Evolutionary conservation across 2,888 invertebrate genomes (phyloP), one percentile per base, ranked within the genome.

Genomic region (Lepeophtheirus nordmannii): DNA sequence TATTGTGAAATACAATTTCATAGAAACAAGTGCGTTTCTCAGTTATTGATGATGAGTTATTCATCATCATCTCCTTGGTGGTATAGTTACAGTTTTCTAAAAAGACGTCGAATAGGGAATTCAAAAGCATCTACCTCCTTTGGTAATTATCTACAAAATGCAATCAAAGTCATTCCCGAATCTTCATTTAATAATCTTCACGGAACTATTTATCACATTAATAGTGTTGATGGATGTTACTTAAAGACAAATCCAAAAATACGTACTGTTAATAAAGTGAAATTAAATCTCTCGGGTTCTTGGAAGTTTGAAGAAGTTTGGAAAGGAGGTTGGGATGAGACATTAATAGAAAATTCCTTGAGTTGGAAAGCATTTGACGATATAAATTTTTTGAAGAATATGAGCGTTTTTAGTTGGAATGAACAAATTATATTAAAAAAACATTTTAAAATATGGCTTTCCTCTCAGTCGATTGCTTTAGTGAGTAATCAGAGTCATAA

Each of bases 301-400:
- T 65, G 65, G 65, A 65, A 10, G n/a, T n/a, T 17, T 12, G 37
- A 30, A 10, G 65, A 65, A n/a, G 65, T 65, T 17, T 65, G 65
- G 65, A 58, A 58, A 38, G 65, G 62, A 37, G 62, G 65, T 1
- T 65, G 65, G 65, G 65, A 65, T 22, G 14, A 30, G 7, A 30
- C 30, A 30, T 30, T 37, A 1, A 53, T 22, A 2, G 23, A 37
- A 11, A 20, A 58, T 12, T 10, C 37, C 12, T 22, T 65, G 8
- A 37, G 17, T 10, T 65, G 65, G 65, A 23, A 65, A 14, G 10
- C 22, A 14, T 65, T 30, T 38, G 58, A 58, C 10, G 22, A 56
- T 22, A 22, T 30, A 11, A 14, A 58, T 10, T 65, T 65, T 39
- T 39, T 65, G 11, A 37, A 56, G 37, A 30, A 58, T 10, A 20